Evolutionary conservation across 2,888 invertebrate species (phyloP), one percentile per base, ranked within the genome.

Genomic region (Megalurothrips usitatus): DNA sequence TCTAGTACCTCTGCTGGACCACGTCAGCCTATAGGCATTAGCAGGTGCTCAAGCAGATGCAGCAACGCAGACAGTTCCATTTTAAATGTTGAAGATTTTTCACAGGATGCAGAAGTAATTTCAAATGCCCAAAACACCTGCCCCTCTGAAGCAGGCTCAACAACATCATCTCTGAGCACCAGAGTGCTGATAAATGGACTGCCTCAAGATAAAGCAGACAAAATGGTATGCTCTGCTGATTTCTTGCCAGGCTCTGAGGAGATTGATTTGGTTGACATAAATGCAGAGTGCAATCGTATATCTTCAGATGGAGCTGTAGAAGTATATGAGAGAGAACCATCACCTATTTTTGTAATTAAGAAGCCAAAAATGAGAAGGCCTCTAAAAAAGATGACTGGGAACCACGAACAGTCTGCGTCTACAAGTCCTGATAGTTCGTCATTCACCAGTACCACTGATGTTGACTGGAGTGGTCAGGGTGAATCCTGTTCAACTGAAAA

Each of bases 151-250:
- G 68, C 68, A 75, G 68, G 26, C 4, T 75, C 68, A 1, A 75
- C 68, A 23, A 12, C 23, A 26, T 75, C 68, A 23, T 75, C 68
- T 9, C 11, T 26, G 26, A 75, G 68, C 23, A 75, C 68, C 12
- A 75, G 68, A 75, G 68, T 75, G 26, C 26, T 75, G 26, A 75
- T 75, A 12, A 75, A 75, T 75, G 68, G 68, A 58, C 6, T 58
- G 58, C 19, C 17, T 58, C 58, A 19, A 19, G 19, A 43, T 43
- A 43, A 43, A 43, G 6, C 34, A 43, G 34, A 43, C 34, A 43
- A 58, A 58, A 19, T 58, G 17, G 58, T 6, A 58, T 58, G 58
- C 58, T 58, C 58, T 19, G 17, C 58, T 19, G 12, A 26, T 26
- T 26, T 26, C 12, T 10, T 75, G 8, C 68, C 68, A 26, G 10